Base-by-base conservation (phyloP, 2,888 invertebrate species). In the Dicranocentrus wangi region DNA sequence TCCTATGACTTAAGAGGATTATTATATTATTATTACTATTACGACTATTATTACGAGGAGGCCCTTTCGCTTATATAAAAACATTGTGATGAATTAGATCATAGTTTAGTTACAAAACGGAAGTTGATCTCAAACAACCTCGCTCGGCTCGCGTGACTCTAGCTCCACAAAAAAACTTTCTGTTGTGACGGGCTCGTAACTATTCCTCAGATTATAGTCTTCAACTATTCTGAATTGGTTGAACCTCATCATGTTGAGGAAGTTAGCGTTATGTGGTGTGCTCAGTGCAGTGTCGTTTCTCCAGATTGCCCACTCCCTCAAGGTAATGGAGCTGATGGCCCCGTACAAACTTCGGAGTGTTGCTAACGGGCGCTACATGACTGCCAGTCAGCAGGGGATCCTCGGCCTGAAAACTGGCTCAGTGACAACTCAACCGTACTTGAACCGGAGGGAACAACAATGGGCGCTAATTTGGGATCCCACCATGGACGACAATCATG, bases 241-340 rank as follows among this genome's bases (percentile, higher is more conserved):
- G 47, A 47, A 17, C 15, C 47, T 47, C 13, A 13, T 39, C 13
- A 13, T 39, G 39, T 8, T 7, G 39, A 39, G 13, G 7, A 7
- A 39, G 13, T 39, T 39, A 13, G 65, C 51, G 21, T 15, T 77
- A 10, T 28, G 61, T 27, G 60, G 51, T 32, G 27, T 79, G n/a
- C 27, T 32, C 32, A 32, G n/a, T n/a, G 13, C 39, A 39, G 39
- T 39, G 13, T 75, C 69, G 10, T 69, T 77, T 10, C 39, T 77
- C 19, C 72, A 68, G 32, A 27, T 75, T 58, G 19, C 10, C 28
- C 53, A 79, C 7, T 65, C 65, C 0, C 19, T 81, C 19, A 73
- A 82, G 71, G 79, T 81, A 2, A 81, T 84, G 84, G 84, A 84
- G 63, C 76, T 84, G 3, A 82, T 84, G 84, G 84, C 84, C 47